Evolutionary conservation across 2,113 vertebrate species (phyloP), one percentile per base, ranked within the genome.

Genomic region (Larimichthys polyactis): DNA sequence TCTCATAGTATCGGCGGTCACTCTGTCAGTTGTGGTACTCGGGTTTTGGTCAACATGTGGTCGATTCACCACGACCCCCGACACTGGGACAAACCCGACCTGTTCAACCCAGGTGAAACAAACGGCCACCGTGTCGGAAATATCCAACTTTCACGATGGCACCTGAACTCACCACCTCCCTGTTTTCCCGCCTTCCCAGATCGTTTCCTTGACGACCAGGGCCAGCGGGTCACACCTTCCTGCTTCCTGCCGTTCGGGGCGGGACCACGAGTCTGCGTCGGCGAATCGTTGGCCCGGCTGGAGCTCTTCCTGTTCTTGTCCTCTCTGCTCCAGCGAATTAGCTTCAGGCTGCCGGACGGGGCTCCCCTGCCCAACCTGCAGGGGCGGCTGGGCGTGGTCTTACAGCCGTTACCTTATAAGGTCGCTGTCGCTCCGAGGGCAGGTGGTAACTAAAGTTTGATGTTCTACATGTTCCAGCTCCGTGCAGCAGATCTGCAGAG

Each of bases 41-140:
- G 94, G 17, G 94, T 96, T 24, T 19, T 96, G 89, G 93, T 96
- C 66, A 96, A 96, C 90, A 94, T 96, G 94, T 96, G 95, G 95
- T 90, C 94, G 20, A 94, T 96, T 43, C 95, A 96, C 72, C 95
- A 96, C 3, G 84, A 96, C 85, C 94, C 95, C 0, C 14, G 58
- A 29, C 82, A 90, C 88, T 96, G 95, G 95, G 93, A 94, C 55
- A 80, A 81, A 49, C 94, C 95, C 0, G 94, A 95, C 72, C 66
- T 91, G n/a, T 88, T 92, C 72, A 78, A 68, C 44, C 93, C 92
- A 80, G 91, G 92, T 92, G 83, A 77, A 16, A 11, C 54, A 20
- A 4, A 15, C 27, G 8, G 5, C 20, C 40, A 65, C 43, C 43
- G 22, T 15, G 20, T 44, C 16, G 19, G 24, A 27, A 48, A 29